Conservation (phyloP, 1,140 invertebrate species). For the Drosophila bocqueti region DNA sequence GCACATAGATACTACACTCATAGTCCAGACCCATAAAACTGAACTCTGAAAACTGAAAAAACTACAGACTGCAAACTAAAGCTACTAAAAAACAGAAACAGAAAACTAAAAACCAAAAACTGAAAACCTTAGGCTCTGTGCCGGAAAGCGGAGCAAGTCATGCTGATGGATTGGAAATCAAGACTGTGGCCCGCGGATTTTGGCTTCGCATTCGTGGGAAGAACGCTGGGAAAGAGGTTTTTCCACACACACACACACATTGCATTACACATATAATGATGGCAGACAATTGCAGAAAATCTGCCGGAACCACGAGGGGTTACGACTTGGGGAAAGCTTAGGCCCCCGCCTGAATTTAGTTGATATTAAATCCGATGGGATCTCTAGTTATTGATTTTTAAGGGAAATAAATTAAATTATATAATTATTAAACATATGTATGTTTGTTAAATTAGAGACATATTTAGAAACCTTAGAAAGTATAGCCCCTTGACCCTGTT, state of each 20-base stretch:
- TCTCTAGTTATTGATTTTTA: neutral
- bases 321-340: constrained; percentile 33
- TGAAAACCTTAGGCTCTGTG: constrained; percentile 1
- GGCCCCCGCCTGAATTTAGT: constrained; percentile 4
- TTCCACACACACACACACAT: constrained; percentile 11
- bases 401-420: neutral
- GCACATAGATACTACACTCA: constrained; percentile 16
- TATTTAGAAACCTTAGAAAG: neutral
- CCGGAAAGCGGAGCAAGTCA: constrained; percentile 42
- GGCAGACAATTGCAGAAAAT: constrained; percentile 63
- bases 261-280: constrained; percentile 21
- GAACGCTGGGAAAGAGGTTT: constrained; percentile 41
- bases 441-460: neutral
- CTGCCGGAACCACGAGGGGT: constrained; percentile 49
- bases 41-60: neutral
- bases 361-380: constrained; percentile 3
- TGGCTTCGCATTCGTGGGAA: constrained; percentile 35
- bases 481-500: neutral
- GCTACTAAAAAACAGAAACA: neutral
- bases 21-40: constrained; percentile 19
- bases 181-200: constrained; percentile 26
- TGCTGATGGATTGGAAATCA: constrained; percentile 58
- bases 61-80: constrained; percentile 9
- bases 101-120: constrained; percentile 8
- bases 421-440: neutral